These are phyloP conservation scores for Pelecanus crispus DNA, from an alignment of 2,113 vertebrate species.

Conservation along the genomic window DNA sequence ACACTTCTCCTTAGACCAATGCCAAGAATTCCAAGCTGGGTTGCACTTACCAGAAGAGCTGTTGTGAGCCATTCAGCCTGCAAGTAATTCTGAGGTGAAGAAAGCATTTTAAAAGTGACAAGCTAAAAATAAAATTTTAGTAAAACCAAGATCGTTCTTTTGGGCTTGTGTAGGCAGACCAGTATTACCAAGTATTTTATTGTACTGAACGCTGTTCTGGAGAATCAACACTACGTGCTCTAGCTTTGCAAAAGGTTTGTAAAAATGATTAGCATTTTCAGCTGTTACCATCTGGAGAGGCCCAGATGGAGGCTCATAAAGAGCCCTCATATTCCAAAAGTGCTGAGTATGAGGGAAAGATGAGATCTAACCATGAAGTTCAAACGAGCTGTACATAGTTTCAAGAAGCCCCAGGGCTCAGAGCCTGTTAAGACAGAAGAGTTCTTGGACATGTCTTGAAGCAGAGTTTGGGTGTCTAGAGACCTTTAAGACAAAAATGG, in stretches of 20 bases:
- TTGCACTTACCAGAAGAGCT: neutral
- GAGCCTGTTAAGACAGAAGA: neutral
- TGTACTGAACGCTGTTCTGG: neutral
- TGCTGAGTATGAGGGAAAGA: constrained; percentile 32
- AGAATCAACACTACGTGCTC: neutral
- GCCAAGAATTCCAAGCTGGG: neutral
- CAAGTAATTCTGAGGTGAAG: constrained; percentile 28
- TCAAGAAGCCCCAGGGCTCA: neutral
- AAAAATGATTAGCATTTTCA: neutral
- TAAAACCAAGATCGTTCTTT: neutral
- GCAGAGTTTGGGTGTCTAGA: neutral
- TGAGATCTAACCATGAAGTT: neutral
- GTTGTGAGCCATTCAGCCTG: neutral
- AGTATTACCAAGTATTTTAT: constrained; percentile 1
- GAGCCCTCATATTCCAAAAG: neutral
- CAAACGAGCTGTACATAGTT: neutral
- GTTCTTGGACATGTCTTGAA: neutral
- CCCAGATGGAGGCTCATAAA: neutral
- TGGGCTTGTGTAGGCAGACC: neutral
- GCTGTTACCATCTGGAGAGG: neutral
- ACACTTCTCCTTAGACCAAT: neutral
- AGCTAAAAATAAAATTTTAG: neutral
- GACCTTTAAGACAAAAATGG: neutral
- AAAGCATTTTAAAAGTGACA: neutral
- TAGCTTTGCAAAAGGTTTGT: neutral